Evolutionary conservation across 2,113 vertebrate genomes (phyloP), one percentile per base, ranked within the genome.

Genomic region (Heterotis niloticus): DNA sequence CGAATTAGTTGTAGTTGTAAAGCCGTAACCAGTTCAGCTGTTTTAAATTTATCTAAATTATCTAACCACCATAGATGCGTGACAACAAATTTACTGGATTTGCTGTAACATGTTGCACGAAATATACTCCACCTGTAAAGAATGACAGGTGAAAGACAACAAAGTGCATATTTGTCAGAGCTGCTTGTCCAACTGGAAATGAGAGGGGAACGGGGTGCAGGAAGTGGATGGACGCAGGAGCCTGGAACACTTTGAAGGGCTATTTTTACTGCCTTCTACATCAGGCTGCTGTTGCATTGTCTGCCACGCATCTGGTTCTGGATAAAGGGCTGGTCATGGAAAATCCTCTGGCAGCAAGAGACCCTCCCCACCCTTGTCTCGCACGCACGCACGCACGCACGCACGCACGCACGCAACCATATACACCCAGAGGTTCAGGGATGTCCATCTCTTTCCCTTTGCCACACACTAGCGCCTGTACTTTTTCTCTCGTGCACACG

Each of bases 301-400:
- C 87, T 86, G 77, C 23, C 28, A 71, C 92, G 88, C 90, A 92
- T 94, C 91, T 94, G 92, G 92, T 95, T 94, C 87, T 89, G 90
- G 90, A 91, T 88, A 91, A 80, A 82, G 84, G 87, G 84, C 77
- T 82, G 80, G 86, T 89, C 79, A 81, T 90, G 91, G 92, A 92
- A 94, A 95, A 93, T 88, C 82, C 86, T 86, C 88, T 89, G 88
- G 89, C 77, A 52, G 83, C 79, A 69, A 77, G 77, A 84, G 71
- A 79, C 83, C 76, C 79, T 79, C 83, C 76, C 77, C 84, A 84
- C 74, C 0, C 34, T 29, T 60, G 34, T 66, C 34, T 44, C 77
- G 68, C 34, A 84, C 56, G 66, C 60, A 80, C 52, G 75, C 66
- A 80, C 56, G 80, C 56, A 65, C 20, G 57, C 13, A 75, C 77